A percentile compares a stretch with the other conserved stretches of the same genome.
Evolutionary conservation across 1,140 invertebrate species (phyloP).

Genomic region (Chironomus striatipennis): DNA sequence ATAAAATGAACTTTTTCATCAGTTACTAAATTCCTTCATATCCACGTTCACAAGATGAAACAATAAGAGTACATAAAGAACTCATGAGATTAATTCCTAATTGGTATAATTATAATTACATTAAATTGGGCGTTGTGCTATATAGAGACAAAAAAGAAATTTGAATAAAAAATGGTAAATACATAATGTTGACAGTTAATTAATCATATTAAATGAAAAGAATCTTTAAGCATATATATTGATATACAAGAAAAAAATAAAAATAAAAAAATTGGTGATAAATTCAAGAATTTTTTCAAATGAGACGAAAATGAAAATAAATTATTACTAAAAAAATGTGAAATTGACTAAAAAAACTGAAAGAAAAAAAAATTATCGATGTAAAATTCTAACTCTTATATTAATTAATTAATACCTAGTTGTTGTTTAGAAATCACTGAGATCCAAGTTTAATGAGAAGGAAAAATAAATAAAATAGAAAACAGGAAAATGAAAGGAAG

Average conservation of each 20-base stretch:
- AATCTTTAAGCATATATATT: background rate
- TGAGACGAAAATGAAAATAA: background rate
- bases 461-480: background rate
- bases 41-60: no score
- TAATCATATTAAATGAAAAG: background rate
- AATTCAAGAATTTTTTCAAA: background rate
- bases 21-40: no score
- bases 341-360: background rate
- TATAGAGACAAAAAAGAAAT: background rate
- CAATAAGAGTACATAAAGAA: no score
- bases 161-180: background rate
- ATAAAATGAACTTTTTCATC: no score
- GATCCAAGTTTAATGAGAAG: background rate
- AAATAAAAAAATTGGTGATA: constrained; percentile 18
- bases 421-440: background rate
- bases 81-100: no score
- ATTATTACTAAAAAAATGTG: background rate
- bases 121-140: background rate
- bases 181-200: constrained; percentile 8
- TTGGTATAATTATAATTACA: background rate
- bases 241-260: background rate
- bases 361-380: no score
- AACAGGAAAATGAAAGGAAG: background rate
- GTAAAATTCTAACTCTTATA: constrained; percentile 2
- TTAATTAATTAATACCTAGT: constrained; percentile 14